Conservation (phyloP, 2,113 vertebrate genomes). For the Hoplias malabaricus region DNA sequence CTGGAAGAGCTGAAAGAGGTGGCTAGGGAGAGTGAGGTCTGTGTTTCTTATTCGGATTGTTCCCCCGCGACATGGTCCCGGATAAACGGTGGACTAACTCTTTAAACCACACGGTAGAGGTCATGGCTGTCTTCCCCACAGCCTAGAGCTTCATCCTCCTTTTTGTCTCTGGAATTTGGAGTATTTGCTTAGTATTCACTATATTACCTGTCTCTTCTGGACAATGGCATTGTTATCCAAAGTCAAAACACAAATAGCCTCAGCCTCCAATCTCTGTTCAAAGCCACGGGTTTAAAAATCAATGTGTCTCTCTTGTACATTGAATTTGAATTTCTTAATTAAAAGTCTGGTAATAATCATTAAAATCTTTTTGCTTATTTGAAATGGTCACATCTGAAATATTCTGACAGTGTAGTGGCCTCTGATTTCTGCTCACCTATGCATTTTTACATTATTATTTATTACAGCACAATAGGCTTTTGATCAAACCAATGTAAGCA, state of each 20-base stretch:
- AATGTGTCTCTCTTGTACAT: conserved; percentile 23
- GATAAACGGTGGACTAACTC: too few relatives aligned
- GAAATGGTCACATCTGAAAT: conserved; percentile 32
- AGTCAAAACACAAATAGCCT: background rate
- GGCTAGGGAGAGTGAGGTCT: too few relatives aligned
- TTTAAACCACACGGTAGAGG: too few relatives aligned
- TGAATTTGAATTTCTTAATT: conserved; percentile 33
- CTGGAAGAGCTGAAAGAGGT: too few relatives aligned
- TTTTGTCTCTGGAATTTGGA: too few relatives aligned
- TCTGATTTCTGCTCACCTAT: conserved; percentile 39
- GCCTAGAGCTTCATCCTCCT: too few relatives aligned
- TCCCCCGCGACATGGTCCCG: too few relatives aligned
- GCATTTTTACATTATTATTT: conserved; percentile 36
- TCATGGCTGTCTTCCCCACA: too few relatives aligned
- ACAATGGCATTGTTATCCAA: background rate
- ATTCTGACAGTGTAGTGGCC: conserved; percentile 14
- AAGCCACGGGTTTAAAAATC: conserved; percentile 23
- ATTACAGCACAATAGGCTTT: conserved; percentile 35
- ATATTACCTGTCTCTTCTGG: background rate
- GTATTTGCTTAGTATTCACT: too few relatives aligned
- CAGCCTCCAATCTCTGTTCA: background rate
- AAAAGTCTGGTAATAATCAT: conserved; percentile 18
- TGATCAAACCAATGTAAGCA: conserved; percentile 34
- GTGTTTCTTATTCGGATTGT: too few relatives aligned
- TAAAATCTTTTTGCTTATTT: conserved; percentile 16